phyloP scores from a whole-genome alignment of 2,797 vertebrate genomes.

The Acipenser transmontanus region DNA sequence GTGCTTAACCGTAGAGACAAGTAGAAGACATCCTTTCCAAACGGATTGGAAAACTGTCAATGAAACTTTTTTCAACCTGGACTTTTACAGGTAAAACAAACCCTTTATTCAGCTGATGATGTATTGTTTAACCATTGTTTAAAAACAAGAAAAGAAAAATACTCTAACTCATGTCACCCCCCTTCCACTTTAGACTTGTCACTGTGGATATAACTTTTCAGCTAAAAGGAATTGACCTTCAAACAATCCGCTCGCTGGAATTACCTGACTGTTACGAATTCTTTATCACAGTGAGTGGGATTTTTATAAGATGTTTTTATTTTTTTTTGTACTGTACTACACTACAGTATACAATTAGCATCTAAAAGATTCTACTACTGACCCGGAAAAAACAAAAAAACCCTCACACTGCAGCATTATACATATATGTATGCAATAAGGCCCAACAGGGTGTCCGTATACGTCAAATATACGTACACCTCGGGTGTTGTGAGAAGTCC shows the following conservation, averaged over 20 bases:
- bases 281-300: constrained; percentile 65
- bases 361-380: too few species aligned
- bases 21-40: constrained; percentile 18
- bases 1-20: constrained; percentile 51
- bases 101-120: background rate
- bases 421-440: too few species aligned
- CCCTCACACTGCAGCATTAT: too few species aligned
- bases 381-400: too few species aligned
- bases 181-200: constrained; percentile 64
- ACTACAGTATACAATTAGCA: too few species aligned
- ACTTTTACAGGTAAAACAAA: constrained; percentile 61
- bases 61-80: constrained; percentile 59
- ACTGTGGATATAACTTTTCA: constrained; percentile 75
- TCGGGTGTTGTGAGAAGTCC: too few species aligned
- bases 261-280: constrained; percentile 88
- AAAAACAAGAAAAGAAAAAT: too few species aligned
- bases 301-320: background rate
- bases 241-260: constrained; percentile 77
- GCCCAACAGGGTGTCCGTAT: too few species aligned
- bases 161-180: too few species aligned
- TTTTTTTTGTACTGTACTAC: background rate
- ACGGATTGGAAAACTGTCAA: constrained; percentile 42
- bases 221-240: constrained; percentile 86
- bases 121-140: too few species aligned
- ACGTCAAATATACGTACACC: too few species aligned